Conservation (phyloP, 2,113 vertebrate genomes). For the Petaurus breviceps region DNA sequence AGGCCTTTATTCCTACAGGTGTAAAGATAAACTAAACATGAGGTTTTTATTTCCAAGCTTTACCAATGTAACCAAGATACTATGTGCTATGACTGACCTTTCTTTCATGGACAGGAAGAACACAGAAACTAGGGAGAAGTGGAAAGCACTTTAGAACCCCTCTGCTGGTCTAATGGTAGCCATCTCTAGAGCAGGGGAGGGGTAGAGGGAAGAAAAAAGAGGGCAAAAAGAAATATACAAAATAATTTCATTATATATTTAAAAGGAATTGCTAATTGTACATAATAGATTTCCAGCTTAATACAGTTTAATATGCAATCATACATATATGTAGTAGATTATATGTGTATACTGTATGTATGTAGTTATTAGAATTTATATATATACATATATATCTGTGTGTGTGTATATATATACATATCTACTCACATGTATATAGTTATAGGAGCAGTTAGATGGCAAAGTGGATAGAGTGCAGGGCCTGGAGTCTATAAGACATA, state of each 20-base stretch:
- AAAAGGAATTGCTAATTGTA: not conserved
- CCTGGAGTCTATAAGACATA: too few relatives aligned
- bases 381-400: too few relatives aligned
- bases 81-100: not conserved
- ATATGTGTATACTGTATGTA: too few relatives aligned
- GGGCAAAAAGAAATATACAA: not conserved
- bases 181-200: not conserved
- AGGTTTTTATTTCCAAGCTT: not conserved
- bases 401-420: too few relatives aligned
- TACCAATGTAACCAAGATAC: not conserved
- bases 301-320: too few relatives aligned
- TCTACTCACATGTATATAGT: too few relatives aligned
- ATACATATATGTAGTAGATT: too few relatives aligned
- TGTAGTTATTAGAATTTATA: too few relatives aligned
- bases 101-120: not conserved
- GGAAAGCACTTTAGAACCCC: not conserved
- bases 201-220: not conserved
- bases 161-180: not conserved
- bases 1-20: rapidly evolving
- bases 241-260: not conserved
- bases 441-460: too few relatives aligned
- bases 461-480: too few relatives aligned
- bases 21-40: not conserved
- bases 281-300: not conserved
- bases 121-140: not conserved